These are phyloP conservation scores for Drosophila miranda DNA, from an alignment of 1,140 invertebrate genomes.

Conservation along the genomic window DNA sequence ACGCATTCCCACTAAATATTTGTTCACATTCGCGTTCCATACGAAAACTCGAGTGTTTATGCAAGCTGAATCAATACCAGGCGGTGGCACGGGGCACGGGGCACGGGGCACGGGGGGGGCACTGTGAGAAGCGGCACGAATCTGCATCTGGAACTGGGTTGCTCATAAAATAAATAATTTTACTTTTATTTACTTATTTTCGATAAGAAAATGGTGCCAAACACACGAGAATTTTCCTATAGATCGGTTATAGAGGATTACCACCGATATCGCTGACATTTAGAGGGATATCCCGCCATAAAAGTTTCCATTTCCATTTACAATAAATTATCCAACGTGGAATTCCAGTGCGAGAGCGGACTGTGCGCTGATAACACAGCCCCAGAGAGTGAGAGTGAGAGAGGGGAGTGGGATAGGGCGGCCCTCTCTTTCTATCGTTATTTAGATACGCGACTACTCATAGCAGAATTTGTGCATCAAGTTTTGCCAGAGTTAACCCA, in stretches of 20 bases:
- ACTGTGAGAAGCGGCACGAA: not conserved
- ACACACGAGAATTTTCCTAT: no score
- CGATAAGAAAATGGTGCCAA: no score
- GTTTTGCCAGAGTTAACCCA: conserved; percentile 24
- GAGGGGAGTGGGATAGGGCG: not conserved
- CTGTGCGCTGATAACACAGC: conserved; percentile 48
- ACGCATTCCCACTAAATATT: conserved; percentile 69
- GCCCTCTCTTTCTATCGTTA: conserved; percentile 16
- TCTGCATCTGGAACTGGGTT: no score
- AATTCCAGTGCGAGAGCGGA: conserved; percentile 42
- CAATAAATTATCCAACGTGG: conserved; percentile 30
- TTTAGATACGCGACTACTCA: conserved; percentile 56
- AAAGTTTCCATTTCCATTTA: conserved; percentile 10
- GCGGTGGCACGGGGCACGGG: not conserved
- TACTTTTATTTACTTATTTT: no score
- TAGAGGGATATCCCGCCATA: no score
- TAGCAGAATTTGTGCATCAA: conserved; percentile 27
- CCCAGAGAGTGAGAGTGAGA: conserved; percentile 19
- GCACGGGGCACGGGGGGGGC: no score
- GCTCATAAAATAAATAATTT: no score
- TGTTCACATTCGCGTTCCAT: conserved; percentile 37
- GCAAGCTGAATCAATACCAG: conserved; percentile 60
- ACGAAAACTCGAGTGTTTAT: conserved; percentile 34
- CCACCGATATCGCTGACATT: no score
- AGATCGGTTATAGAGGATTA: no score